A percentile compares a stretch with the other conserved stretches of the same genome.
Conservation (phyloP, 2,113 vertebrate species). For the Gobius niger region DNA sequence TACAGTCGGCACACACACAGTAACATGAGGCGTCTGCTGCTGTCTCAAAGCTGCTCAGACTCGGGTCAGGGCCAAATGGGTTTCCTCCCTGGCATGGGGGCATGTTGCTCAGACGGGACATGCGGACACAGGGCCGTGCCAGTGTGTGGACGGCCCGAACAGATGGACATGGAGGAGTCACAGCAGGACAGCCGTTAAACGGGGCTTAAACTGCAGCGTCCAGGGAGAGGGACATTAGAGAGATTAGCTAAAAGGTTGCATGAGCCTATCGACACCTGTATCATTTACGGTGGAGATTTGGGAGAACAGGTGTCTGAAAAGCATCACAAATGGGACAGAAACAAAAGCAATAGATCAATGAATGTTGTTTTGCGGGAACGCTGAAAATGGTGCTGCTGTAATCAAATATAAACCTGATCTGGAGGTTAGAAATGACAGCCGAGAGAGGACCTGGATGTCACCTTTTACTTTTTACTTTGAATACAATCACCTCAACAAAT, state of each 20-base stretch:
- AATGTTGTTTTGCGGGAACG: no score
- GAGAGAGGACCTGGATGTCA: not conserved
- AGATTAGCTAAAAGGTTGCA: conserved; percentile 6
- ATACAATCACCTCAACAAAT: not conserved
- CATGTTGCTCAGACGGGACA: conserved; percentile 31
- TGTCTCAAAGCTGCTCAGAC: not conserved
- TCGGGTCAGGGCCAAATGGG: not conserved
- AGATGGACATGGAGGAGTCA: conserved; percentile 19
- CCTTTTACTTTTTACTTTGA: not conserved
- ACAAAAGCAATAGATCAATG: no score
- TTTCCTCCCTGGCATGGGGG: not conserved
- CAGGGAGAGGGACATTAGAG: not conserved
- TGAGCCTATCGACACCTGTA: not conserved
- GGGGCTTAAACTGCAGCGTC: conserved; percentile 9
- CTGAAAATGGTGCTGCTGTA: no score
- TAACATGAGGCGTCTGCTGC: conserved; percentile 7
- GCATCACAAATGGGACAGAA: no score
- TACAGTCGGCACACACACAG: not conserved
- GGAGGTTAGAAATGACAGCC: not conserved
- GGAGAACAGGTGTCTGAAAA: no score
- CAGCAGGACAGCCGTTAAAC: conserved; percentile 10
- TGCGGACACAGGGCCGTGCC: conserved; percentile 24
- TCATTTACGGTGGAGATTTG: not conserved
- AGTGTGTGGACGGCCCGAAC: conserved; percentile 32
- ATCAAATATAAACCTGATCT: no score